Evolutionary conservation across 2,888 invertebrate species (phyloP).

Genomic region (Aricia artaxerxes): DNA sequence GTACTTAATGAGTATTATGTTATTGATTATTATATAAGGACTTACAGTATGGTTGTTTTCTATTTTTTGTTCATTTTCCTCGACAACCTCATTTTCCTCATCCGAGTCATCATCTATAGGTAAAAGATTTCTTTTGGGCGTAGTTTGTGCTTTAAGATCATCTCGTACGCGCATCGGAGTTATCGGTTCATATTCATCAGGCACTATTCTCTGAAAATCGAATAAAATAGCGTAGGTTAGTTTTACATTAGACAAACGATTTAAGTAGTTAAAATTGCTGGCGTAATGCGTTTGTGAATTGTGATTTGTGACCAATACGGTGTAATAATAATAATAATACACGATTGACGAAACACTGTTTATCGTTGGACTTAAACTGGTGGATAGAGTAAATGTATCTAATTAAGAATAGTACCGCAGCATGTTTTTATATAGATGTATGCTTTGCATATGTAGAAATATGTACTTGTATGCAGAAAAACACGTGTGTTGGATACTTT

Average conservation of each 20-base stretch:
- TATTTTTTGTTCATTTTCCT: constrained; percentile 47
- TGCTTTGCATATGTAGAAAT: no score
- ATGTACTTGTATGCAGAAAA: not conserved
- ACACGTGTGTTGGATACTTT: not conserved
- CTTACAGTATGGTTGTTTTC: not conserved
- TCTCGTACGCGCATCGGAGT: constrained; percentile 37
- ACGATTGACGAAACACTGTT: not conserved
- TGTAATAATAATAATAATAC: no score
- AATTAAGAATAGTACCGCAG: no score
- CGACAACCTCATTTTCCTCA: constrained; percentile 39
- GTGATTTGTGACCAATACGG: no score
- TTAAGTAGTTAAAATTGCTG: not conserved
- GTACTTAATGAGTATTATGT: not conserved
- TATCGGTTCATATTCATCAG: constrained; percentile 48
- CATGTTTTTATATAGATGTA: no score
- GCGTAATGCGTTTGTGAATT: no score
- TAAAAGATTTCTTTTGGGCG: constrained; percentile 47
- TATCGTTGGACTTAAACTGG: no score
- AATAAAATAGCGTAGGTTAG: not conserved
- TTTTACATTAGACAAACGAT: not conserved
- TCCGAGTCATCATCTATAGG: constrained; percentile 43
- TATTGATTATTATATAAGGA: not conserved
- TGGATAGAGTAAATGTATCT: no score
- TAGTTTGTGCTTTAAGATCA: constrained; percentile 40
- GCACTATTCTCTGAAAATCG: constrained; percentile 55